Conservation (phyloP, 1,140 invertebrate species). For the Sesamia nonagrioides region DNA sequence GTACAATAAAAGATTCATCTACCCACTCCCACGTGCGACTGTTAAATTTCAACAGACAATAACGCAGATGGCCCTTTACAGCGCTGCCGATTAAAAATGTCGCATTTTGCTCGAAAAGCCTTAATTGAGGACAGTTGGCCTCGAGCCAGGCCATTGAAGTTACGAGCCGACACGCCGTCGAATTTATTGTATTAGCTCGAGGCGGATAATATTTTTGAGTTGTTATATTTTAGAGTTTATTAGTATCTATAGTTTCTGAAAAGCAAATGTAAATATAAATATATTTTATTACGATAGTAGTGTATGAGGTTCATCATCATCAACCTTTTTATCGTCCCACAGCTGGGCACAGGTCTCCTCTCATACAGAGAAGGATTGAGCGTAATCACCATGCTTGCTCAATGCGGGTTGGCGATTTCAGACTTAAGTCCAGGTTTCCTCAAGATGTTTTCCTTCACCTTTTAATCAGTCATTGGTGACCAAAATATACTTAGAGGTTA, state of each 20-base stretch:
- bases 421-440: too few species aligned
- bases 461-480: too few species aligned
- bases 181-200: conserved; percentile 24
- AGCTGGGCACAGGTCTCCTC: too few species aligned
- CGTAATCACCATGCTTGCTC: too few species aligned
- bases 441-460: too few species aligned
- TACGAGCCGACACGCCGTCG: background rate
- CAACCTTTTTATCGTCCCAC: too few species aligned
- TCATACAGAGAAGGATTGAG: too few species aligned
- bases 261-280: too few species aligned
- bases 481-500: too few species aligned
- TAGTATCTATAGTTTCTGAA: background rate
- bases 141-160: background rate
- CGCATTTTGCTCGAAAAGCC: conserved; percentile 28
- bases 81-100: conserved; percentile 35
- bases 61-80: background rate
- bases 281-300: too few species aligned
- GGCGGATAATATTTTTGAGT: background rate
- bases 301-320: too few species aligned
- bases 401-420: too few species aligned
- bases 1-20: conserved; percentile 4
- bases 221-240: background rate
- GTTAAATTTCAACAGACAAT: background rate
- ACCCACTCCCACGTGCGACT: background rate
- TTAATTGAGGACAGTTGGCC: conserved; percentile 40